Conservation (phyloP, 2,113 vertebrate genomes). For the Leptocoma aspasia region DNA sequence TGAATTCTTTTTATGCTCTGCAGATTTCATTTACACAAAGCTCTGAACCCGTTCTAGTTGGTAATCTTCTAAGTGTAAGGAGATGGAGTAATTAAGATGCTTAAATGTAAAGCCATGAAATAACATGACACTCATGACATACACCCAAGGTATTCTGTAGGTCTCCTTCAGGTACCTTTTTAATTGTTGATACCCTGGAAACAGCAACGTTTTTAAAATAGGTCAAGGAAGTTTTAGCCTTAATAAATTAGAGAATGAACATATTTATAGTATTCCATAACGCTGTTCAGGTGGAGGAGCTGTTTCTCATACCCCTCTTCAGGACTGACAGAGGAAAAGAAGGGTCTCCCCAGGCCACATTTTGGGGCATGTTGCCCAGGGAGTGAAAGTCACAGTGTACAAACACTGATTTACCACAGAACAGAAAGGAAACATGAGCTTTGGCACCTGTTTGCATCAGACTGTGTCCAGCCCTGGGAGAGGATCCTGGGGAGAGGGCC, state of each 20-base stretch:
- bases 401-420: not conserved
- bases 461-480: not conserved
- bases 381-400: not conserved
- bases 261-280: not conserved
- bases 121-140: not conserved
- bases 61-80: not conserved
- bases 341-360: not conserved
- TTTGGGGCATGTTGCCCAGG: not conserved
- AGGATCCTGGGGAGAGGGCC: not conserved
- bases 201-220: not conserved
- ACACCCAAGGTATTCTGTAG: not conserved
- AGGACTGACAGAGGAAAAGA: not conserved
- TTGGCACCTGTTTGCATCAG: not conserved
- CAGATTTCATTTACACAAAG: not conserved
- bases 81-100: not conserved
- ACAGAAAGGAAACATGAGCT: not conserved
- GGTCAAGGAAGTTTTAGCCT: not conserved
- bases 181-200: not conserved
- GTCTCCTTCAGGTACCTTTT: not conserved
- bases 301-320: not conserved
- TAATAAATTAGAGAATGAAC: not conserved
- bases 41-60: not conserved
- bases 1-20: not conserved
- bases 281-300: not conserved
- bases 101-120: slow-evolving; percentile 9